Base-by-base conservation (phyloP, 2,113 vertebrate species). In the Nipponia nippon region DNA sequence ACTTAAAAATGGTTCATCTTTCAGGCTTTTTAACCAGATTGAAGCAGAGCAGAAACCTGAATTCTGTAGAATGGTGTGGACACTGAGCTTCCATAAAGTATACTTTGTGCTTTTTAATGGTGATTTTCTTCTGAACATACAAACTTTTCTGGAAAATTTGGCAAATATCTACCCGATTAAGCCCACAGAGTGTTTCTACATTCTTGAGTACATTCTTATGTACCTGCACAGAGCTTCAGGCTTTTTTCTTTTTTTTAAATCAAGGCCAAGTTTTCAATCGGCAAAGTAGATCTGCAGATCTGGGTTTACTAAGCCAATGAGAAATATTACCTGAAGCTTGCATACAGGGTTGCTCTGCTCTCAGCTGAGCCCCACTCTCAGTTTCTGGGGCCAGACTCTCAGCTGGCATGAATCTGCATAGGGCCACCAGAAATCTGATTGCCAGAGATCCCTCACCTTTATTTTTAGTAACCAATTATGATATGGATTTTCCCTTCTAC, bases 1-100 rank as follows among this genome's bases (percentile, higher is more conserved):
- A 50, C 65, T 95, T 78, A n/a, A 18, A 82, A 89, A 38, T 40
- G 86, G 83, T 69, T 95, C 83, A 84, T 78, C 89, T 82, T 83
- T 65, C 70, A 69, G 83, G 52, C 34, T 84, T 92, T 75, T 71
- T n/a, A 76, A 78, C 34, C 59, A 87, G 34, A 69, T 1, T 65
- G 69, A 63, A 92, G 32, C 46, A 66, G 13, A 81, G 55, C 36
- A 26, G 67, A 91, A 94, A 13, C 23, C 17, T 44, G 20, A 49
- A 52, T 69, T 87, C 36, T 91, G 30, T 56, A 82, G 61, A 87
- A 87, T 8, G 12, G 36, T 49, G 66, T 36, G 17, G 47, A 71
- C 44, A 9, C 42, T 21, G 40, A 56, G 53, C 44, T 85, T 80
- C 75, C 2, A 0, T 26, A 42, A 78, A 61, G 40, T 56, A 38